These are phyloP conservation scores for Melanerpes aurifrons DNA, from an alignment of 2,113 vertebrate genomes.

Conservation along the genomic window DNA sequence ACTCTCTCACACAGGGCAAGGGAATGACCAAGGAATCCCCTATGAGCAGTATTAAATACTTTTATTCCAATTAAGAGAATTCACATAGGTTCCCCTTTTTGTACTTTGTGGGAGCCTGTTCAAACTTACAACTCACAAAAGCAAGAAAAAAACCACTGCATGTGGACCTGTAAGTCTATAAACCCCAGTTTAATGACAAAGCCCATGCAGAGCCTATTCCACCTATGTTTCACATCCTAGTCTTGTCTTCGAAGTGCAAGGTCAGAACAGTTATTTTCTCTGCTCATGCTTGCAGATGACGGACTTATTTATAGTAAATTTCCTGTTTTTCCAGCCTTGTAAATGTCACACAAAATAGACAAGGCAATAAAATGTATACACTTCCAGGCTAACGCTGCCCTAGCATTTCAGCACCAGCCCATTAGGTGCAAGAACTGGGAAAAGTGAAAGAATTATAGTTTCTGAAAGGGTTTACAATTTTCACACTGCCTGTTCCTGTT, in stretches of 20 bases:
- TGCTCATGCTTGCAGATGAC: not conserved
- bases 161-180: not conserved
- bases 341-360: conserved; percentile 26
- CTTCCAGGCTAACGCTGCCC: not conserved
- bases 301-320: conserved; percentile 11
- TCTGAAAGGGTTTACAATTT: not conserved
- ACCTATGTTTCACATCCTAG: not conserved
- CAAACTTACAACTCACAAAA: not conserved
- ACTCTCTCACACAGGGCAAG: not conserved
- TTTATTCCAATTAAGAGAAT: not conserved
- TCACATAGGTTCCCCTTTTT: not conserved
- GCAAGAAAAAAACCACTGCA: not conserved
- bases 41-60: not conserved
- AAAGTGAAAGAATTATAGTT: not conserved
- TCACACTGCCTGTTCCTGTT: not conserved
- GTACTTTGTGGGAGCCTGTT: not conserved
- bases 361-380: not conserved
- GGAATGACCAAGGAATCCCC: not conserved
- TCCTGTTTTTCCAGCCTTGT: conserved; percentile 44
- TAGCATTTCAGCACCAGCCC: not conserved
- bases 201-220: not conserved
- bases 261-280: conserved; percentile 19
- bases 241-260: not conserved
- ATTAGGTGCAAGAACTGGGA: not conserved
- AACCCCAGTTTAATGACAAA: not conserved